phyloP scores from a whole-genome alignment of 2,888 invertebrate species.

The Ophonus ardosiacus region DNA sequence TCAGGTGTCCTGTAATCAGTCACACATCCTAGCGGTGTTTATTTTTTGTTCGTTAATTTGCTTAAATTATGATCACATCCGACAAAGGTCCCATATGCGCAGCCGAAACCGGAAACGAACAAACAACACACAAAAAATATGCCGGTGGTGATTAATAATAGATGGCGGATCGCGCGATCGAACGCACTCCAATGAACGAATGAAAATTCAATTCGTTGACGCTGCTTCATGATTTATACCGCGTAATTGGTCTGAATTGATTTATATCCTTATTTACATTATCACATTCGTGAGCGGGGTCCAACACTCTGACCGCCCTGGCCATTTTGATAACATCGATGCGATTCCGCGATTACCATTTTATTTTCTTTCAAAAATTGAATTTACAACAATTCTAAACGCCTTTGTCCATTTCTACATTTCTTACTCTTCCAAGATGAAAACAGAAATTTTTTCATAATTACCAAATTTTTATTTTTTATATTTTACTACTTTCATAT shows the following conservation, averaged over 20 bases:
- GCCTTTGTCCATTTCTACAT: no score
- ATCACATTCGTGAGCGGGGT: constrained; percentile 47
- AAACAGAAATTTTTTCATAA: no score
- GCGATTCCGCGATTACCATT: neutral
- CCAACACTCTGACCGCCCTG: neutral
- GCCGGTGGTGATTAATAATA: constrained; percentile 58
- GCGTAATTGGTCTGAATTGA: constrained; percentile 56
- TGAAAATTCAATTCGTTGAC: constrained; percentile 58
- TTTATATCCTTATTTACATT: constrained; percentile 61
- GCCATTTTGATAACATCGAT: neutral
- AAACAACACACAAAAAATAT: constrained; percentile 38
- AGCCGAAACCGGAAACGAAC: constrained; percentile 18
- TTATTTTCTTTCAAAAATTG: neutral
- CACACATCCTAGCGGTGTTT: constrained; percentile 47
- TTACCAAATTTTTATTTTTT: no score
- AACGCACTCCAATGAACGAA: constrained; percentile 18
- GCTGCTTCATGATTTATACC: constrained; percentile 51
- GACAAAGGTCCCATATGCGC: constrained; percentile 53
- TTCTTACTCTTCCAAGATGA: no score
- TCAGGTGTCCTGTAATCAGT: constrained; percentile 52
- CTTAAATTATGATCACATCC: constrained; percentile 53
- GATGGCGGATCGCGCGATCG: constrained; percentile 45
- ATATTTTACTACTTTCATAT: no score
- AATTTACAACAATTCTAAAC: neutral
- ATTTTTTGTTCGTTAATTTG: constrained; percentile 56